Evolutionary conservation across 2,888 invertebrate species (phyloP), one percentile per base, ranked within the genome.

Genomic region (Caenorhabditis sp.): DNA sequence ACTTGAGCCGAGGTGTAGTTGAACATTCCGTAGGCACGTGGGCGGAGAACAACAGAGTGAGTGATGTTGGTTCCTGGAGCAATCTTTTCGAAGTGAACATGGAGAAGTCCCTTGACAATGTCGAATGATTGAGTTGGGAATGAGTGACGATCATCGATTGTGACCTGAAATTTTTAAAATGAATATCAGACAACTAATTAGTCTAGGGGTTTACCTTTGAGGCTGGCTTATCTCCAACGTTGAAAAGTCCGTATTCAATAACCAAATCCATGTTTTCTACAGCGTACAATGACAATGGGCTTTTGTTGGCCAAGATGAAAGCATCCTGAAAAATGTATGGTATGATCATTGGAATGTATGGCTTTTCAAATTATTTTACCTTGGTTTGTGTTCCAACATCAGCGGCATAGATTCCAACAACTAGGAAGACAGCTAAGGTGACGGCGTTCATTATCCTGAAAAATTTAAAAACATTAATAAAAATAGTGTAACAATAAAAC

Each of bases 191-290:
- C n/a, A n/a, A n/a, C n/a, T n/a, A n/a, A n/a, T n/a, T n/a, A n/a
- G n/a, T n/a, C n/a, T n/a, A n/a, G n/a, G n/a, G n/a, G n/a, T n/a
- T n/a, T n/a, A n/a, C n/a, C 64, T 82, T 80, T 36, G 58, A 70
- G 38, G 82, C 86, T 54, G 85, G 78, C 63, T 78, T 78, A 70
- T 87, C 93, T 60, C 97, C 97, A 73, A 96, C 93, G 89, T 97
- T 97, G 90, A 92, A 95, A 68, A 97, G 90, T 17, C 93, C 94
- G 89, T 97, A 97, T 87, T 96, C 94, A 53, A 97, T 92, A 76
- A 97, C 92, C 84, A 97, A 92, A 89, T 99, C 97, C 92, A 95
- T 94, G 87, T 93, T 93, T 90, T 97, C 96, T 0, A 99, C 97
- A 76, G 97, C 90, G 88, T 95, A 97, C 90, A 94, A 94, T 89